Evolutionary conservation across 2,888 invertebrate species (phyloP).

Genomic region (Alloplasta piceator): DNA sequence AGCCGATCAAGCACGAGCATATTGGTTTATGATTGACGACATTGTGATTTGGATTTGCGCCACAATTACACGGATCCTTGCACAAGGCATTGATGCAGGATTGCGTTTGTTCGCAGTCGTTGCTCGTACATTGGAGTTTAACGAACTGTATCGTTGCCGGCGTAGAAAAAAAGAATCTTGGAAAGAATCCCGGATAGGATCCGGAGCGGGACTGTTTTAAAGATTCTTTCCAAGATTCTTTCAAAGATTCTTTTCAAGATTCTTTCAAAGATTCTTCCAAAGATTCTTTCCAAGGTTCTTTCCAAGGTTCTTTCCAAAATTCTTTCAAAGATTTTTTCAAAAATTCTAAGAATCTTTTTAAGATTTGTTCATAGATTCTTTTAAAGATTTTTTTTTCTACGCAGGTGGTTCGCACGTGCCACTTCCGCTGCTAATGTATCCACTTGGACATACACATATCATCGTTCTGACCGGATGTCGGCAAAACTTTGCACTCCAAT

Average conservation of each 20-base stretch:
- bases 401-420: conserved; percentile 92
- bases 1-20: conserved; percentile 93
- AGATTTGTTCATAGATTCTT: too few relatives aligned
- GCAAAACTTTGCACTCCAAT: conserved; percentile 91
- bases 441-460: conserved; percentile 95
- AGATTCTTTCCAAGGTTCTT: too few relatives aligned
- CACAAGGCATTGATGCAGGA: conserved; percentile 93
- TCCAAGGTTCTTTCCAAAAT: too few relatives aligned
- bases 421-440: conserved; percentile 93
- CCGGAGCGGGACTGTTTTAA: too few relatives aligned
- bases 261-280: too few relatives aligned
- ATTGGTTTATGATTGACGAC: conserved; percentile 94
- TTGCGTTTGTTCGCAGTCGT: conserved; percentile 90
- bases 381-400: too few relatives aligned
- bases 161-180: too few relatives aligned
- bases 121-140: conserved; percentile 88
- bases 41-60: conserved; percentile 92
- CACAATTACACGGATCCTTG: conserved; percentile 93
- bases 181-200: too few relatives aligned
- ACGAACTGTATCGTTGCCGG: conserved; percentile 87
- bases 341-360: too few relatives aligned
- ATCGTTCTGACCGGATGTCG: conserved; percentile 94
- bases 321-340: too few relatives aligned
- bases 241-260: too few relatives aligned
- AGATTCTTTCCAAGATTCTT: too few relatives aligned